Percentiles rank a stretch among this genome's conserved stretches.
Evolutionary conservation across 2,888 invertebrate genomes (phyloP).

Genomic region (Parapristionchus giblindavisi): DNA sequence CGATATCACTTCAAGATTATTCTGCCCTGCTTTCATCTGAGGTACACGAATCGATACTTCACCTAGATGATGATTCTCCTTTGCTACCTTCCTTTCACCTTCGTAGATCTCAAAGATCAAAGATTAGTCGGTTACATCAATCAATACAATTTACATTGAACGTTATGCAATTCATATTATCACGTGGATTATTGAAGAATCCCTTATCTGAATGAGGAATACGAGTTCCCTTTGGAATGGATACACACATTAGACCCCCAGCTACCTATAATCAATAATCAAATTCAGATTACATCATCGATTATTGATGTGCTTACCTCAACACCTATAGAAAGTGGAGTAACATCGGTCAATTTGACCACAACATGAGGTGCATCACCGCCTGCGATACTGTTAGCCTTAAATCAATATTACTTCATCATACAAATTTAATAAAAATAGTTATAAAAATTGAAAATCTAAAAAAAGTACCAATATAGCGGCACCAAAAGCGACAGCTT

Average conservation of each 20-base stretch:
- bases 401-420: not conserved
- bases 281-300: too few relatives aligned
- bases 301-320: not conserved
- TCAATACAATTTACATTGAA: not conserved
- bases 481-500: slow-evolving; percentile 5
- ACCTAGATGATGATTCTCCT: not conserved
- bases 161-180: not conserved
- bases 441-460: too few relatives aligned
- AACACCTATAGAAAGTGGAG: not conserved
- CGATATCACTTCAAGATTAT: not conserved
- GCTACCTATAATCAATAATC: not conserved
- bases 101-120: not conserved
- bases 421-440: not conserved
- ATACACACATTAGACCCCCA: not conserved
- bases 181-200: not conserved
- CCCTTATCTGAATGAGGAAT: not conserved
- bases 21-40: too few relatives aligned
- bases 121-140: not conserved
- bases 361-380: too few relatives aligned
- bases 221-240: not conserved
- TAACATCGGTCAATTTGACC: not conserved
- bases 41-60: not conserved
- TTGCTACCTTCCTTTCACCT: not conserved
- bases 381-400: too few relatives aligned
- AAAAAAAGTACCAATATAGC: slow-evolving; percentile 2